phyloP scores from a whole-genome alignment of 2,797 vertebrate species.

The Ibycter americanus region DNA sequence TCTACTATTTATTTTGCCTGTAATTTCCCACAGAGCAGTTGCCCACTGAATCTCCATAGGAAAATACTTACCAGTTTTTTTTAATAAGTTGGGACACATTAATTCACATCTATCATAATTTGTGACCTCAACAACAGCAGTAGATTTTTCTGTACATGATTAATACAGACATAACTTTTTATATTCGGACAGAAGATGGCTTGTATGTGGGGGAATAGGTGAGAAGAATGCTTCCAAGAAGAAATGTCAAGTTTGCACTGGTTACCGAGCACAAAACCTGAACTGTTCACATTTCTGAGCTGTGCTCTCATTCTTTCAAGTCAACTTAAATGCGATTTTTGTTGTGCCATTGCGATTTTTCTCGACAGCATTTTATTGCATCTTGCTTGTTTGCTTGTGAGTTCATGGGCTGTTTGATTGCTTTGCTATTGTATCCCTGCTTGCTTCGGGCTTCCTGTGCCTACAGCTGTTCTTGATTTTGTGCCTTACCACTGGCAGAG shows the following conservation, averaged over 20 bases:
- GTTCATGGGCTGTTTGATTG: neutral
- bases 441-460: neutral
- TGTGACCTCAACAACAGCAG: neutral
- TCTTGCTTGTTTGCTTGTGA: neutral
- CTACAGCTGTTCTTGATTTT: neutral
- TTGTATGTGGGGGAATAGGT: no score
- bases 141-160: fast-evolving
- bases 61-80: neutral
- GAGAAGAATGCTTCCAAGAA: neutral
- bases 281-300: neutral
- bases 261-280: neutral
- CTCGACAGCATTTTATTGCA: neutral
- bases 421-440: neutral
- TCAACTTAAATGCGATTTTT: neutral
- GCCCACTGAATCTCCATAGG: neutral
- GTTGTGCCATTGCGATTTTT: neutral
- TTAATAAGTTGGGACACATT: neutral
- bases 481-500: neutral
- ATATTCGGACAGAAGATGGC: neutral
- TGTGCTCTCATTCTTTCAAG: neutral
- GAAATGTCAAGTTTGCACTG: neutral
- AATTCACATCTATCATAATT: neutral
- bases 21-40: neutral
- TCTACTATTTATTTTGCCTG: neutral
- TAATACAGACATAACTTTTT: neutral